Evolutionary conservation across 2,797 vertebrate genomes (phyloP).

Genomic region (Melanotaenia pygmaea): DNA sequence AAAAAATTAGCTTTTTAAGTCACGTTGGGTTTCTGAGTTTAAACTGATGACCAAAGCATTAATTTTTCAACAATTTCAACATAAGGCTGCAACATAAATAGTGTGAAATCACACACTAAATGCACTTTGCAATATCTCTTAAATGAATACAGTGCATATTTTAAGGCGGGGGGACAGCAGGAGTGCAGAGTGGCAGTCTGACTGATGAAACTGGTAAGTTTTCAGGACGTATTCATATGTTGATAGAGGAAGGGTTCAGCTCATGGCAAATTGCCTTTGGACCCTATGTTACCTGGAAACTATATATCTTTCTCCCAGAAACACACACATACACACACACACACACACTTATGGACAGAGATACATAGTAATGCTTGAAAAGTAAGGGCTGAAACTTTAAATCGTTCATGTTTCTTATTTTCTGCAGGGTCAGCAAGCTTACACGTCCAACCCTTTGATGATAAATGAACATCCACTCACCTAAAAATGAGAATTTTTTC

Average conservation of each 20-base stretch:
- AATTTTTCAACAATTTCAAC: too few relatives aligned
- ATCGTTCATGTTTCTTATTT: conserved; percentile 67
- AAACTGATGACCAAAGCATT: too few relatives aligned
- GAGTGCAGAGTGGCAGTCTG: neutral
- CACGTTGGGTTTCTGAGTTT: too few relatives aligned
- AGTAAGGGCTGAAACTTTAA: conserved; percentile 61
- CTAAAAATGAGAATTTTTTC: conserved; percentile 64
- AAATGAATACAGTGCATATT: too few relatives aligned
- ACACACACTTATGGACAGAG: conserved; percentile 8
- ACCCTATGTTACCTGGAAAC: conserved; percentile 29
- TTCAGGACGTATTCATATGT: conserved; percentile 60
- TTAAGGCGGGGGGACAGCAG: too few relatives aligned
- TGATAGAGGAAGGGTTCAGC: conserved; percentile 38
- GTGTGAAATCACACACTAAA: too few relatives aligned
- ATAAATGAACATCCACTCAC: conserved; percentile 72
- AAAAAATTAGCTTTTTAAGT: too few relatives aligned
- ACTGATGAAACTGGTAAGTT: conserved; percentile 65
- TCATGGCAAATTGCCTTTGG: conserved; percentile 53
- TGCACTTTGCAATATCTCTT: too few relatives aligned
- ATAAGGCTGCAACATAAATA: too few relatives aligned
- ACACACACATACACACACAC: conserved; percentile 24
- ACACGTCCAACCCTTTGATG: conserved; percentile 64
- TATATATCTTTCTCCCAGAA: neutral
- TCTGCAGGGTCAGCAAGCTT: conserved; percentile 73
- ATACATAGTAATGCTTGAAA: conserved; percentile 12